Base-by-base conservation (phyloP, 2,888 invertebrate genomes). In the Leuctra nigra region DNA sequence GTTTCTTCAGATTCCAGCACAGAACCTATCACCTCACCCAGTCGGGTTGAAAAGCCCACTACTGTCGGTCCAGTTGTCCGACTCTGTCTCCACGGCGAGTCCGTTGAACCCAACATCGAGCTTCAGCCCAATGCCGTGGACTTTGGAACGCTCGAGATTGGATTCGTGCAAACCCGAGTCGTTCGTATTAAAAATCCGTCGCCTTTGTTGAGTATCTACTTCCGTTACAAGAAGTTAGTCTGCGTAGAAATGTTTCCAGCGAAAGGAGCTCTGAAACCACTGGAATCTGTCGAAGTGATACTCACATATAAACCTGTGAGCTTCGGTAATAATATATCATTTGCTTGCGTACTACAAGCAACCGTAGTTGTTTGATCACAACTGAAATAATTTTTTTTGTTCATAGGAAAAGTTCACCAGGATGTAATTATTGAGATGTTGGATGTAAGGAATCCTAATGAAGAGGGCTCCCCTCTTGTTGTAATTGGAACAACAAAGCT, bases 71-170 rank as follows among this genome's bases (percentile, higher is more conserved):
- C 16, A 71, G 69, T 74, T 39, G 74, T 77, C 1, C 71, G 77
- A 54, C 73, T 79, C 56, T 80, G 80, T 59, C 69, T 83, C 18
- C 75, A 80, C 63, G 82, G 81, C 0, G 73, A 77, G 65, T 76
- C 73, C 57, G 79, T 81, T 68, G 68, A 70, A 46, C 73, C 77
- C 24, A 66, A 69, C 23, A 67, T 83, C 14, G 66, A 66, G 3
- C 70, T 81, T 59, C 62, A 65, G 20, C 83, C 83, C 1, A 69
- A 73, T 57, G 63, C 67, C 6, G 59, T 82, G 0, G 63, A 74
- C 59, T 74, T 81, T 60, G 73, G 73, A 1, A 68, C 77, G 35
- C 68, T 81, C 9, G 39, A 63, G 36, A 67, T 79, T 2, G 69
- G 72, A 64, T 68, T 65, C 33, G 65, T 68, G 67, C 67, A 67